Base-by-base conservation (phyloP, 2,888 invertebrate genomes). In the Mystacides longicornis region DNA sequence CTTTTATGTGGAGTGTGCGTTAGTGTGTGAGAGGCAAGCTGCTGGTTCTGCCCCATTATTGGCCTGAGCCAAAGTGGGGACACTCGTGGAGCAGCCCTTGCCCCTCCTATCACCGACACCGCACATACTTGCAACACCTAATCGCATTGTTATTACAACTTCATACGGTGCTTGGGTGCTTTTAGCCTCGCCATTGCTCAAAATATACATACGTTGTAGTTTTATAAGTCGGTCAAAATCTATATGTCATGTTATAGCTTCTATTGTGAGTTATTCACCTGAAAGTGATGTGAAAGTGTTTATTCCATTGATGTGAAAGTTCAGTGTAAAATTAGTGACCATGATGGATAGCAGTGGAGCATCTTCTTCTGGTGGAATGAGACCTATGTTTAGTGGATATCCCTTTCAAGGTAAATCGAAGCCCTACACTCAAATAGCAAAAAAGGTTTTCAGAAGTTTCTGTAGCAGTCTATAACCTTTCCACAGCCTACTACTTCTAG, bases 301-400 rank as follows among this genome's bases (percentile, higher is more conserved):
- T 31, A 31, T 7, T 31, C 14, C 14, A 31, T 31, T 31, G 14
- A 31, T 31, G 9, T n/a, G n/a, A 31, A 43, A 11, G 16, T 14
- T 43, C 18, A 43, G 5, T 43, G 43, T 43, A 18, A 14, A 14
- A 14, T 43, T 31, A 31, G 14, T 31, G 9, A 31, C 31, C 3
- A 77, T 77, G 77, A 77, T 77, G 74, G 77, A 75, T 69, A 67
- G 74, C 68, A 71, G 75, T 70, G 75, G 75, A 70, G 72, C 72
- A 66, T 89, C 90, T 70, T 88, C 89, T 66, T 84, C 88, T 59
- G 73, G 89, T 66, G 89, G 88, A 71, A 90, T 91, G 89, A 82
- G 89, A 67, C 89, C 90, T 61, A 90, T 89, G 75, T 89, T 91
- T 77, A 86, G 90, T 73, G 91, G 91, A 84, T 91, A 91, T 73